Conservation (phyloP, 2,113 vertebrate genomes). For the Gobius niger region DNA sequence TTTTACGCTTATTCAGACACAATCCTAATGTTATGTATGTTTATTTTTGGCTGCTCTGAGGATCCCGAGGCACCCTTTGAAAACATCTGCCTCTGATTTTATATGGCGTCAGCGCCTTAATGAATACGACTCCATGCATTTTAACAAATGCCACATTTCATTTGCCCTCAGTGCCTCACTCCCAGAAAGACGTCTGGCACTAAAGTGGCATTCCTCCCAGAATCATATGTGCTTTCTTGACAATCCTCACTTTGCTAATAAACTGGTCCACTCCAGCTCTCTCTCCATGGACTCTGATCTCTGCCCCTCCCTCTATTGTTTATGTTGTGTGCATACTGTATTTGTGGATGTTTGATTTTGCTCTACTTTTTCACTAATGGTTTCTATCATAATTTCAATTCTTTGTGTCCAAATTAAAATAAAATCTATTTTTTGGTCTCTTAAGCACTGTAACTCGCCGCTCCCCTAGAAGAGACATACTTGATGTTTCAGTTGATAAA, state of each 20-base stretch:
- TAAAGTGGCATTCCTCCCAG: conserved; percentile 39
- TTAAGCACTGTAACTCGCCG: too few species aligned
- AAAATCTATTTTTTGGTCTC: too few species aligned
- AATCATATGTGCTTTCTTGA: conserved; percentile 35
- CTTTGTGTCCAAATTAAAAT: too few species aligned
- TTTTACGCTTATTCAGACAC: conserved; percentile 40
- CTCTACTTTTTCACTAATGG: too few species aligned
- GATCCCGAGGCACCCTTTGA: conserved; percentile 48
- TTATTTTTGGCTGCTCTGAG: conserved; percentile 44
- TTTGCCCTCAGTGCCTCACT: conserved; percentile 55
- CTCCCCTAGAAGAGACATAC: neutral
- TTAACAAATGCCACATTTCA: conserved; percentile 69
- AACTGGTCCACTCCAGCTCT: too few species aligned
- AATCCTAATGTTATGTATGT: conserved; percentile 56
- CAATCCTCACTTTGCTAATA: conserved; percentile 26
- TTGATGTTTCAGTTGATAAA: neutral
- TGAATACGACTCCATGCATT: conserved; percentile 67
- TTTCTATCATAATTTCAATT: too few species aligned
- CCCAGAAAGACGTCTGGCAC: conserved; percentile 52
- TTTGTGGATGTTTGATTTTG: too few species aligned
- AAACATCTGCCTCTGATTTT: conserved; percentile 79
- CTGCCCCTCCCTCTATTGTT: too few species aligned
- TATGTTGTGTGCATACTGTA: too few species aligned
- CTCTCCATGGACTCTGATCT: too few species aligned
- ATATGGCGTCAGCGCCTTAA: conserved; percentile 75